These are phyloP conservation scores for Nasonovia ribisnigri DNA, from an alignment of 2,888 invertebrate genomes.

Conservation along the genomic window DNA sequence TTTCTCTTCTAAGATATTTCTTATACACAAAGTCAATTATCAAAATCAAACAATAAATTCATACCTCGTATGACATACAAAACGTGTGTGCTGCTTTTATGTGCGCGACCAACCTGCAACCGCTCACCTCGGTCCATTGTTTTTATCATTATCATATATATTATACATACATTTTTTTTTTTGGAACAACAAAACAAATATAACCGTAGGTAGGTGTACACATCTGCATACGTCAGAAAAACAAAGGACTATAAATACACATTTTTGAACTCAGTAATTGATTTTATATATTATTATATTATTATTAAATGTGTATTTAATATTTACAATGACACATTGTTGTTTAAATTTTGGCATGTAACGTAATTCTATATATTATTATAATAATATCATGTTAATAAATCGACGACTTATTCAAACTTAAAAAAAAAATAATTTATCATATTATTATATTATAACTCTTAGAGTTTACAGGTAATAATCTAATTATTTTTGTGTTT, in stretches of 20 bases:
- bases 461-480: conserved; percentile 68
- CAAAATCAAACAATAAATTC: conserved; percentile 59
- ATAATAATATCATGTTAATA: conserved; percentile 18
- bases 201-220: neutral
- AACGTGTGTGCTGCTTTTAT: conserved; percentile 52
- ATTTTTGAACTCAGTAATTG: conserved; percentile 12
- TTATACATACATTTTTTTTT: neutral
- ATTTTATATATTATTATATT: conserved; percentile 22
- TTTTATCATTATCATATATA: neutral
- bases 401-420: conserved; percentile 1
- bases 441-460: conserved; percentile 66
- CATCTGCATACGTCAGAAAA: neutral
- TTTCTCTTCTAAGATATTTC: conserved; percentile 54
- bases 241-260: conserved; percentile 19
- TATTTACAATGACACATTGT: conserved; percentile 53
- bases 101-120: neutral
- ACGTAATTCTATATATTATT: neutral
- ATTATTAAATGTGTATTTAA: neutral
- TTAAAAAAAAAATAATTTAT: conserved; percentile 42
- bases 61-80: conserved; percentile 52
- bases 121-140: conserved; percentile 39
- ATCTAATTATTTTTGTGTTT: conserved; percentile 65
- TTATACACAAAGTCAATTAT: conserved; percentile 49
- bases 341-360: conserved; percentile 35
- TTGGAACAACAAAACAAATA: conserved; percentile 52